Evolutionary conservation across 2,797 vertebrate genomes (phyloP).

Genomic region (Glyptemys insculpta): DNA sequence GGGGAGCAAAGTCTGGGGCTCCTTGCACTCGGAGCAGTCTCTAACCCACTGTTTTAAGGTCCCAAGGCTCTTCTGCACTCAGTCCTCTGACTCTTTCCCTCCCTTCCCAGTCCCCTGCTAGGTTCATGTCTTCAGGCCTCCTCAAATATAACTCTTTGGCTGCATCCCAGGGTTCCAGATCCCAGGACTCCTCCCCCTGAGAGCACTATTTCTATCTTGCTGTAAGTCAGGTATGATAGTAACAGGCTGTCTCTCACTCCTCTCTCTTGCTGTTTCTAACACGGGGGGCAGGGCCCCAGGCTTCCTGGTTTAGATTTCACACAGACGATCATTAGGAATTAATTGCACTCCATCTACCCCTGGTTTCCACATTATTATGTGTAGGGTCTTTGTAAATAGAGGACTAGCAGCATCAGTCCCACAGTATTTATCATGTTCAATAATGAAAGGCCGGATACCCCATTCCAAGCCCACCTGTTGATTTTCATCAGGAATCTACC

Average conservation of each 20-base stretch:
- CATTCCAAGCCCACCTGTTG: neutral
- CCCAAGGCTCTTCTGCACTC: neutral
- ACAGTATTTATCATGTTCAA: neutral
- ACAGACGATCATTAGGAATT: neutral
- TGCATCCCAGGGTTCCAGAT: neutral
- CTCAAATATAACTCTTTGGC: neutral
- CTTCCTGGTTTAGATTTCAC: neutral
- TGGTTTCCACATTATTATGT: neutral
- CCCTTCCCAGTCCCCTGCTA: neutral
- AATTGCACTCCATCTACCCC: neutral
- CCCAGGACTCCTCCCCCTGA: neutral
- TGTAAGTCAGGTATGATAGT: neutral
- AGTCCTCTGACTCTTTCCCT: neutral
- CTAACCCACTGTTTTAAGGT: neutral
- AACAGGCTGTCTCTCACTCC: neutral
- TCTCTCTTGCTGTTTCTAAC: neutral
- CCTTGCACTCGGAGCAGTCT: neutral
- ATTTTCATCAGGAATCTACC: neutral
- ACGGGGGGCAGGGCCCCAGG: rapidly evolving
- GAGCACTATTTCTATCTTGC: neutral
- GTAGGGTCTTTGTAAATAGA: neutral
- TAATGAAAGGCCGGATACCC: neutral
- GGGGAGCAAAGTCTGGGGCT: neutral
- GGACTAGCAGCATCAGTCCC: neutral
- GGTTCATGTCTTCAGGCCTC: neutral